Evolutionary conservation across 2,888 invertebrate species (phyloP), one percentile per base, ranked within the genome.

Genomic region (Xestia c-nigrum): DNA sequence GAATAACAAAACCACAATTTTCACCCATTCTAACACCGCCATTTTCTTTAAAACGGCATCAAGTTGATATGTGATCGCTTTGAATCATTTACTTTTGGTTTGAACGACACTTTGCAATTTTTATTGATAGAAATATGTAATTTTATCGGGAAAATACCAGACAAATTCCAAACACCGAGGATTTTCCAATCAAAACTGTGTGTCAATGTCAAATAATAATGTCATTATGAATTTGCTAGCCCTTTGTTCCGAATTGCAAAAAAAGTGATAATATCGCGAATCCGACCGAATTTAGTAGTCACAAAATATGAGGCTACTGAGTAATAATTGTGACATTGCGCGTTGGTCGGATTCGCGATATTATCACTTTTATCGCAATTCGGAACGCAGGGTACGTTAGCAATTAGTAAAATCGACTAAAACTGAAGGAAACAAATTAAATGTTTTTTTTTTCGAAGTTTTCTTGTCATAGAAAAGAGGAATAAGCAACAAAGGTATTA

Each of bases 1-100:
- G 55, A 91, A 72, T 77, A 92, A 57, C 71, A 93, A 61, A 75
- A 93, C 81, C 84, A 89, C 80, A 74, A 91, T 81, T 84, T 88
- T 85, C 68, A 92, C 65, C 88, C 89, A 91, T 76, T 85, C 78
- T 78, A 85, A 19, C 40, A 84, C 61, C 76, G 86, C 87, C 94
- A 93, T 94, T 83, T 81, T 90, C 57, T 55, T 75, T 70, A 43
- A 65, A 66, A 43, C 61, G n/a, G 78, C 79, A 75, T 67, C 1
- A 46, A 83, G 74, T 80, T 75, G 68, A 57, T 83, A 73, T 52
- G 31, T 68, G 40, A 55, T 67, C 24, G 47, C 38, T 75, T 19
- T 21, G 16, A 76, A 31, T 83, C 80, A 78, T 85, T 80, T 78
- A 76, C 16, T 67, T 76, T 24, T 46, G 40, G 38, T 75, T 77